Evolutionary conservation across 2,113 vertebrate species (phyloP).

Genomic region (Natator depressus): DNA sequence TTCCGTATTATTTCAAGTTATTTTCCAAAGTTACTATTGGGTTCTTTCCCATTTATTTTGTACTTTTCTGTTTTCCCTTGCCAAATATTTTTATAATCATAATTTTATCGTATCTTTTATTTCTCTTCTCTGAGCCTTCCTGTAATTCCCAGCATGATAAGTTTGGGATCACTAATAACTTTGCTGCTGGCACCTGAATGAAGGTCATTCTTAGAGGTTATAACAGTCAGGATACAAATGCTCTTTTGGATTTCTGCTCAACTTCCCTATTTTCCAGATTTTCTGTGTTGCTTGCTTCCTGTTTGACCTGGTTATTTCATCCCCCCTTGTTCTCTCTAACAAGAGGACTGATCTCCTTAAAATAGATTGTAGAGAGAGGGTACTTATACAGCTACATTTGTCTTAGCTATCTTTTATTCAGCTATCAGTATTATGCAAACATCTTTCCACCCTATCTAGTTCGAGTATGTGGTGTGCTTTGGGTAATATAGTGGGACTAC

Average conservation of each 20-base stretch:
- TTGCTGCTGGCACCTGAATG: not conserved
- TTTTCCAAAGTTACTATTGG: not conserved
- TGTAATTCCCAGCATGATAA: not conserved
- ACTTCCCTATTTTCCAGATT: not conserved
- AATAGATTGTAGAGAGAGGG: not conserved
- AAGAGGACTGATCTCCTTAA: not conserved
- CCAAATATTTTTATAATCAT: not conserved
- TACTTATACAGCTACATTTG: not conserved
- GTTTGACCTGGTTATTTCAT: not conserved
- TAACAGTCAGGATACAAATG: not conserved
- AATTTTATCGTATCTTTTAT: not conserved
- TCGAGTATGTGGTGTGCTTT: not conserved
- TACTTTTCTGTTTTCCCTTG: not conserved
- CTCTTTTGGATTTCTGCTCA: not conserved
- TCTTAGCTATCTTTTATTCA: not conserved
- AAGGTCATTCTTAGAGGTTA: not conserved
- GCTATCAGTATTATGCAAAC: not conserved
- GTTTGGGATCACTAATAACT: not conserved
- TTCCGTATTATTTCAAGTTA: not conserved
- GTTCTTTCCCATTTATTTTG: not conserved
- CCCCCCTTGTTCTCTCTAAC: not conserved
- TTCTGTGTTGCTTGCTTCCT: not conserved
- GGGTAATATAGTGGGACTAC: not conserved
- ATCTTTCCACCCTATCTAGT: not conserved
- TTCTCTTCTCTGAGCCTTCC: not conserved